Base-by-base conservation (phyloP, 2,888 invertebrate genomes). In the Drosophila kanekoi region DNA sequence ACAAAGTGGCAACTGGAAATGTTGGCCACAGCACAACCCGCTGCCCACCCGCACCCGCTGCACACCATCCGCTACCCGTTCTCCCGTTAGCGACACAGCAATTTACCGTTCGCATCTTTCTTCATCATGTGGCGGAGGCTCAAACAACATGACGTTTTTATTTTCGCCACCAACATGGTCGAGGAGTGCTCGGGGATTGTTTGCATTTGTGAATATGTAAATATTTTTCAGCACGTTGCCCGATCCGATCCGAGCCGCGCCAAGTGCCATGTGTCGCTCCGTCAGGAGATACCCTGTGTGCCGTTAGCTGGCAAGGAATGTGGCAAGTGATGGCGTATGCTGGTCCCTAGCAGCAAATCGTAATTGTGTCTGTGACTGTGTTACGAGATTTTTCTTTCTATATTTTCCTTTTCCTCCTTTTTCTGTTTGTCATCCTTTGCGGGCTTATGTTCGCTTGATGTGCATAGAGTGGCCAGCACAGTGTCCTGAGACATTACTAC, bases 101-200 rank as follows among this genome's bases (percentile, higher is more conserved):
- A 79, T 79, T 77, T 69, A 77, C 73, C 68, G 78, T 77, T 77
- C 75, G 79, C 79, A 79, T 78, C 72, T 79, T 79, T 79, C 70
- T 79, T 79, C 77, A 77, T 79, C 77, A 79, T 62, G 73, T 51
- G 65, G 68, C 76, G 35, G 57, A 65, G 71, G 79, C 72, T 71
- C 79, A 67, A 79, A 77, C 77, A 70, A 79, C 75, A 75, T 77
- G 77, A 80, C 79, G 54, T 77, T 80, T 80, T 80, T 75, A 77
- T 80, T 80, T 80, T 64, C 33, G 51, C 70, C 43, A 40, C 44
- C 64, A 52, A 45, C 64, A 14, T 32, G 32, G 28, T 44, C 40
- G 48, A 38, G 28, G 28, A 52, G 63, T 35, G 35, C 61, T 70
- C 48, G 57, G 63, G 79, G 64, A 72, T 68, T 77, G 77, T 79